Conservation (phyloP, 2,113 vertebrate genomes). For the Glaucidium brasilianum region DNA sequence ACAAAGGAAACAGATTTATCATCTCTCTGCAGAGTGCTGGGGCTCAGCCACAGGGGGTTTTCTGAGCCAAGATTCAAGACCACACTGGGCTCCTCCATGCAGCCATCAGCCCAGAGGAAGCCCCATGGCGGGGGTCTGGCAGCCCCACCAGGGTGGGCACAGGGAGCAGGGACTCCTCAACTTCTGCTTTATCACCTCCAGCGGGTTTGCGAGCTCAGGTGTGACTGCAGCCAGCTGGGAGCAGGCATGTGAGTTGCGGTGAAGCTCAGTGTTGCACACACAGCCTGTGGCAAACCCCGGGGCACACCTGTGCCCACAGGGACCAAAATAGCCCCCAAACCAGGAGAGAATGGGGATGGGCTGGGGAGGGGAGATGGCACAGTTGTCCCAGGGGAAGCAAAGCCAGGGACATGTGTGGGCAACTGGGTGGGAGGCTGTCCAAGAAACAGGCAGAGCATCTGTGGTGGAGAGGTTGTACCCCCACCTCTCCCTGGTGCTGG, state of each 20-base stretch:
- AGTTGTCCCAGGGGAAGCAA: not conserved
- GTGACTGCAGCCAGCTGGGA: not conserved
- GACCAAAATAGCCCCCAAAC: not conserved
- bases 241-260: rapidly evolving
- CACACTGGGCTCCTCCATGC: not conserved
- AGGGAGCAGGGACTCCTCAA: not conserved
- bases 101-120: not conserved
- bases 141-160: rapidly evolving
- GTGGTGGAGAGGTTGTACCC: rapidly evolving
- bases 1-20: not conserved
- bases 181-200: not conserved
- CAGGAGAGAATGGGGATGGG: rapidly evolving
- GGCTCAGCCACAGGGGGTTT: not conserved
- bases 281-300: rapidly evolving
- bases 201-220: not conserved
- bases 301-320: not conserved
- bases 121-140: rapidly evolving
- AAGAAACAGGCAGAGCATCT: not conserved
- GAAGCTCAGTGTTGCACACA: not conserved
- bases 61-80: not conserved
- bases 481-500: not conserved
- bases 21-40: not conserved
- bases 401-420: not conserved
- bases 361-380: not conserved
- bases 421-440: not conserved